Percentiles rank a stretch among this genome's conserved stretches.
These are phyloP conservation scores for Drosophila funebris DNA, from an alignment of 1,140 invertebrate genomes.

Conservation along the genomic window DNA sequence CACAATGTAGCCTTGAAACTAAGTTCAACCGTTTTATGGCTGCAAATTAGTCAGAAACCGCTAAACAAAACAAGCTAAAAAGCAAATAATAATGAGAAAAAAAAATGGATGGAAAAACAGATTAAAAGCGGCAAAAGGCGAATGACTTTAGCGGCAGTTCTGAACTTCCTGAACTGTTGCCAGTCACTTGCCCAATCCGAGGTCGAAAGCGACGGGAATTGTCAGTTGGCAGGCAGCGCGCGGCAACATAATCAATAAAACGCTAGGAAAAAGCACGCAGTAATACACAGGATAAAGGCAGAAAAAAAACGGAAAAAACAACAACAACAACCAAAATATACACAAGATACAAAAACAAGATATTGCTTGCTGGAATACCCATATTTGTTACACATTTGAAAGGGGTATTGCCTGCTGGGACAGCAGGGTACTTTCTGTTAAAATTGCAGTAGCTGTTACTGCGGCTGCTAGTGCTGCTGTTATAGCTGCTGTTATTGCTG, in stretches of 20 bases:
- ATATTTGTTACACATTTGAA: not conserved
- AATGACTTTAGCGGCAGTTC: slow-evolving; percentile 46
- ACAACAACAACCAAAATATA: slow-evolving; percentile 13
- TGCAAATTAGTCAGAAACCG: slow-evolving; percentile 53
- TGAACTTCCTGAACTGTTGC: not conserved
- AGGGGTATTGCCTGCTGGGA: not conserved
- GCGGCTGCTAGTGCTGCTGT: too few relatives aligned
- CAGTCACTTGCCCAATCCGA: slow-evolving; percentile 1
- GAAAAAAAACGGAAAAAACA: not conserved
- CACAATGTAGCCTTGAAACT: too few relatives aligned
- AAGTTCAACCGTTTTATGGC: slow-evolving; percentile 50
- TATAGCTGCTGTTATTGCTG: too few relatives aligned
- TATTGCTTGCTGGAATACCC: slow-evolving; percentile 10
- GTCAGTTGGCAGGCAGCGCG: slow-evolving; percentile 40
- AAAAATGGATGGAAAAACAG: slow-evolving; percentile 7
- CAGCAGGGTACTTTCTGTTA: not conserved
- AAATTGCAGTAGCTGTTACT: not conserved
- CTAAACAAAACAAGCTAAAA: slow-evolving; percentile 27
- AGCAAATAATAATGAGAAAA: not conserved
- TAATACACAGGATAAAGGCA: slow-evolving; percentile 30
- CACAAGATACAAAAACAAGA: slow-evolving; percentile 19
- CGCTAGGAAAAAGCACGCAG: slow-evolving; percentile 53
- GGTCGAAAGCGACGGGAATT: slow-evolving; percentile 41
- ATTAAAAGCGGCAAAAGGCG: slow-evolving; percentile 44
- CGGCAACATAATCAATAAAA: slow-evolving; percentile 75